Base-by-base conservation (phyloP, 2,113 vertebrate genomes). In the Myiopsitta monachus region DNA sequence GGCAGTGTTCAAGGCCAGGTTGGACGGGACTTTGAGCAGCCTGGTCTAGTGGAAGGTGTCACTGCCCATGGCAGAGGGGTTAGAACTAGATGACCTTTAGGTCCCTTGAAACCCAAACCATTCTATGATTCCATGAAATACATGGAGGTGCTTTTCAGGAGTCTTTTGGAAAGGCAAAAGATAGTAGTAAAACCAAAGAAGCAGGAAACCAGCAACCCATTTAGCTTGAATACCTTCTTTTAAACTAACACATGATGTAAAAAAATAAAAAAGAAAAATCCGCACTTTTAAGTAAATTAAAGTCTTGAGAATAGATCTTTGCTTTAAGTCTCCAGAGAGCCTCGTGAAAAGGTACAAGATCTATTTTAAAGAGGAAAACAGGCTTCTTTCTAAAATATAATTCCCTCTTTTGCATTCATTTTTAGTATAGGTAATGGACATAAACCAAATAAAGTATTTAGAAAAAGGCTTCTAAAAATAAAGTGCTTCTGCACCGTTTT, bases 401-500 rank as follows among this genome's bases (percentile, higher is more conserved):
- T 93, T 96, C 81, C 79, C 83, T 82, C 52, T 87, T 55, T 5
- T 6, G 49, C 61, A 82, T 75, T 95, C 67, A 62, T 61, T 96
- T 97, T 90, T 84, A 95, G 90, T 82, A 59, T 33, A 91, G 59
- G 77, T 93, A 97, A 96, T 80, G 78, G 95, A 93, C 92, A 79
- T 85, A 66, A 94, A 97, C 75, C 74, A 95, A 95, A 95, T 80
- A 9, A 92, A 91, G 80, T 62, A 43, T 86, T 96, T 88, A 94
- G 80, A 83, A 97, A 96, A 90, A 72, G 16, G 59, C 38, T 96
- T 97, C 64, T 83, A 92, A 92, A 97, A 97, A 94, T 64, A 89
- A 96, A 97, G 77, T 52, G 51, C 52, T 90, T 92, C 38, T 92
- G 88, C 54, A 88, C 59, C 18, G 59, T 89, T 96, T 97, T 87